Conservation (phyloP, 37 sponge, comb jelly and placozoan species). For the Beroe forskalii region DNA sequence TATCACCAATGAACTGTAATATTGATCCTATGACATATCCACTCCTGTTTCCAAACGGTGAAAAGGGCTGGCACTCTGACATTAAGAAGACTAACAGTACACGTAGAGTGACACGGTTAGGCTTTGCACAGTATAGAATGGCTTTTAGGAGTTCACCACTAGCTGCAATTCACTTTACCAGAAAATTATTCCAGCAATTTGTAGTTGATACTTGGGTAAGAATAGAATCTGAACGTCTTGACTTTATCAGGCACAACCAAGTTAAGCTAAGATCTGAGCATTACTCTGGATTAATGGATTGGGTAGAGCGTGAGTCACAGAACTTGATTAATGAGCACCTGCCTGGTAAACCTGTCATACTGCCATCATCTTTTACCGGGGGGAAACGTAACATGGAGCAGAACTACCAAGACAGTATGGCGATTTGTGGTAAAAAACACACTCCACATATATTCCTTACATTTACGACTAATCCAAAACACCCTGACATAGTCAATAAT, state of each 20-base stretch:
- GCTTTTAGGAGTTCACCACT: slow-evolving; percentile 11
- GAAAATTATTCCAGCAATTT: slow-evolving; percentile 71
- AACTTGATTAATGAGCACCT: slow-evolving; percentile 68
- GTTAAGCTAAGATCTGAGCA: slow-evolving; percentile 38
- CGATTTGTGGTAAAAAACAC: slow-evolving; percentile 68
- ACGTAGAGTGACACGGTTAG: no score
- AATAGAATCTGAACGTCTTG: slow-evolving; percentile 70
- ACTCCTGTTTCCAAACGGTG: not conserved
- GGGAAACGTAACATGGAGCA: slow-evolving; percentile 72
- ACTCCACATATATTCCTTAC: slow-evolving; percentile 70
- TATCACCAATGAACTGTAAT: no score
- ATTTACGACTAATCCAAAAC: slow-evolving; percentile 70
- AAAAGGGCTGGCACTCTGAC: not conserved
- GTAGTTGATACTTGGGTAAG: slow-evolving; percentile 71
- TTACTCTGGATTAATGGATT: slow-evolving; percentile 66
- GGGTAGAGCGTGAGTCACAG: not conserved
- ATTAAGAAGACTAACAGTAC: not conserved
- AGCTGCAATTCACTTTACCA: not conserved
- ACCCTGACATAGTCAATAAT: slow-evolving; percentile 69
- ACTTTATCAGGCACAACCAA: slow-evolving; percentile 66
- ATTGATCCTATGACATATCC: no score
- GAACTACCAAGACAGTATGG: slow-evolving; percentile 71
- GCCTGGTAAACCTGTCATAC: slow-evolving; percentile 69
- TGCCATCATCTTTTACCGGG: slow-evolving; percentile 73
- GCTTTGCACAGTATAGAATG: not conserved